Percentiles rank a stretch among this genome's conserved stretches.
Conservation (phyloP, 2,888 invertebrate species). For the Epistrophe eligans region DNA sequence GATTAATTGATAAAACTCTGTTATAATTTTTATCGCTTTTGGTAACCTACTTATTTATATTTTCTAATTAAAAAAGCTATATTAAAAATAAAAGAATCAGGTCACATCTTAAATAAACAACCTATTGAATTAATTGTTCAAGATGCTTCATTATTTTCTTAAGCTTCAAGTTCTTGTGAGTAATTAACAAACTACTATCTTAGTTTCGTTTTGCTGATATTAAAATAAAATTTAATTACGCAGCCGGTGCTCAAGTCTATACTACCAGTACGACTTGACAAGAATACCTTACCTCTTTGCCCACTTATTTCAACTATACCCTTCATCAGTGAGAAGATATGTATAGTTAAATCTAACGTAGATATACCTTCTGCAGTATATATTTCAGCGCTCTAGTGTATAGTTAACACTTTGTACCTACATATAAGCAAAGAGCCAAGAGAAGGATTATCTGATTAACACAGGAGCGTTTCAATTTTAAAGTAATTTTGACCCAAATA, state of each 20-base stretch:
- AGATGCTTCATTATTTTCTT: constrained; percentile 28
- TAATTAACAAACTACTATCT: constrained; percentile 28
- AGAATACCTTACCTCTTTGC: constrained; percentile 7
- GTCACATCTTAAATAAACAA: constrained; percentile 9
- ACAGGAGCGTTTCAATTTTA: constrained; percentile 72
- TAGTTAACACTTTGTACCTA: constrained; percentile 27
- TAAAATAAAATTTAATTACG: constrained; percentile 67
- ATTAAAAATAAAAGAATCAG: background rate
- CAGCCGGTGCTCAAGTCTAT: constrained; percentile 53
- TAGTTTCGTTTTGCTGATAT: constrained; percentile 37
- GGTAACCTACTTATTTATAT: too few species aligned
- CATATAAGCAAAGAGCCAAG: constrained; percentile 39
- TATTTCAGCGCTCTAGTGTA: constrained; percentile 3
- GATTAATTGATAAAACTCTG: too few species aligned
- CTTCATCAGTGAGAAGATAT: background rate
- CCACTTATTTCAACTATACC: background rate
- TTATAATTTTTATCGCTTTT: too few species aligned
- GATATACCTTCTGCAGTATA: background rate
- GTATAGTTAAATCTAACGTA: background rate
- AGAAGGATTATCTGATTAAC: constrained; percentile 69
- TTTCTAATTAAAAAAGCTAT: too few species aligned
- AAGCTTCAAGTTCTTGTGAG: constrained; percentile 8
- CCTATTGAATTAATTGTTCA: background rate
- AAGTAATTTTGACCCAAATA: constrained; percentile 74
- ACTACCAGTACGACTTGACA: constrained; percentile 51